Evolutionary conservation across 2,113 vertebrate genomes (phyloP).

Genomic region (Nibea albiflora): DNA sequence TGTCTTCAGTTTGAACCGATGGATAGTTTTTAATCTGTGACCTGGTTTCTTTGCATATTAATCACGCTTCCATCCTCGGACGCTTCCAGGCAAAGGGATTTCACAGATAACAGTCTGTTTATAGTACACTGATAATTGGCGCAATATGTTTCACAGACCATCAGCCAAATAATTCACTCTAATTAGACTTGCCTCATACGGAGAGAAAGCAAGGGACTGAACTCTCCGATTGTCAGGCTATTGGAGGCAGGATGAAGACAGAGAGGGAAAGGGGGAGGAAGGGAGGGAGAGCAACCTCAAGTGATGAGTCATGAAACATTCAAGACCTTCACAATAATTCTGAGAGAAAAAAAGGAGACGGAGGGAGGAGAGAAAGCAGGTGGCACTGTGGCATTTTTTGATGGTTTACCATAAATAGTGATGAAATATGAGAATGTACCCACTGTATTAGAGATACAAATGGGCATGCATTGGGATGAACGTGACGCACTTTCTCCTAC

Average conservation of each 20-base stretch:
- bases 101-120: slow-evolving; percentile 80
- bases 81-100: slow-evolving; percentile 66
- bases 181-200: slow-evolving; percentile 65
- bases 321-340: slow-evolving; percentile 25
- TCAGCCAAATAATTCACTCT: slow-evolving; percentile 68
- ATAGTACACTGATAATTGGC: slow-evolving; percentile 69
- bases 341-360: neutral
- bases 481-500: slow-evolving; percentile 28
- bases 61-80: slow-evolving; percentile 59
- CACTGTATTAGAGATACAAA: slow-evolving; percentile 47
- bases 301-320: slow-evolving; percentile 49
- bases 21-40: slow-evolving; percentile 73
- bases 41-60: slow-evolving; percentile 81
- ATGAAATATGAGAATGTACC: slow-evolving; percentile 31
- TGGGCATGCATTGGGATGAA: slow-evolving; percentile 13
- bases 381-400: slow-evolving; percentile 33
- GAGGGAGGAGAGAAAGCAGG: slow-evolving; percentile 16
- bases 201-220: slow-evolving; percentile 26
- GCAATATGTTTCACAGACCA: slow-evolving; percentile 74
- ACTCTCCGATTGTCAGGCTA: slow-evolving; percentile 25
- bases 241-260: slow-evolving; percentile 18
- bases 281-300: neutral
- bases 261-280: neutral
- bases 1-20: slow-evolving; percentile 62
- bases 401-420: slow-evolving; percentile 48